phyloP scores from a whole-genome alignment of 2,888 invertebrate genomes.

The Graphium colonna region DNA sequence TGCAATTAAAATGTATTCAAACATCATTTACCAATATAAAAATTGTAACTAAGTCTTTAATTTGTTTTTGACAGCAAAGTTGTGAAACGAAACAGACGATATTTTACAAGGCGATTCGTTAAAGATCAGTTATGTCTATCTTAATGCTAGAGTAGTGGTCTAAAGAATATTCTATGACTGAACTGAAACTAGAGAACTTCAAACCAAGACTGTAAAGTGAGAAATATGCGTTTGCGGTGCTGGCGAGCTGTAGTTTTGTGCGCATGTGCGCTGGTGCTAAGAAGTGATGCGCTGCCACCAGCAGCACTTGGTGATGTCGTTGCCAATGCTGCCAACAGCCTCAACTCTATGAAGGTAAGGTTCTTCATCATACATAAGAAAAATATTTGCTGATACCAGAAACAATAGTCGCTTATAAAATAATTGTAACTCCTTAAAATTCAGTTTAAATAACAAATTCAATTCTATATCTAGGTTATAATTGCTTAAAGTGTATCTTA shows the following conservation, averaged over 20 bases:
- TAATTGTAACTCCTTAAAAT: too few species aligned
- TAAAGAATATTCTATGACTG: neutral
- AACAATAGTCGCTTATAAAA: too few species aligned
- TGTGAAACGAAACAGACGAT: neutral
- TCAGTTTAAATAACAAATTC: neutral
- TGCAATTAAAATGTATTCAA: too few species aligned
- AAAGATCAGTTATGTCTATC: neutral
- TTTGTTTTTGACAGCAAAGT: neutral
- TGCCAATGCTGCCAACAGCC: constrained; percentile 68
- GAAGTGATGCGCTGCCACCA: constrained; percentile 62
- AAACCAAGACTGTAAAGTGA: constrained; percentile 5
- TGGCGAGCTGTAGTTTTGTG: constrained; percentile 53
- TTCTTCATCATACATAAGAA: too few species aligned
- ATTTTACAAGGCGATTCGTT: neutral
- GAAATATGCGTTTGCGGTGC: constrained; percentile 54
- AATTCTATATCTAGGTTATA: too few species aligned
- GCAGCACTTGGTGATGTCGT: constrained; percentile 74
- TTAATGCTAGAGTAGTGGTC: neutral
- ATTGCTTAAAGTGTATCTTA: too few species aligned
- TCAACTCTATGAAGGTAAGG: constrained; percentile 75
- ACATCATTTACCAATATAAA: too few species aligned
- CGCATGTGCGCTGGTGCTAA: constrained; percentile 51
- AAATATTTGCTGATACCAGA: too few species aligned
- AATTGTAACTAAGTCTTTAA: neutral
- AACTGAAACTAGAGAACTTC: constrained; percentile 1